phyloP scores from a whole-genome alignment of 2,888 invertebrate genomes.

The Erebia ligea region DNA sequence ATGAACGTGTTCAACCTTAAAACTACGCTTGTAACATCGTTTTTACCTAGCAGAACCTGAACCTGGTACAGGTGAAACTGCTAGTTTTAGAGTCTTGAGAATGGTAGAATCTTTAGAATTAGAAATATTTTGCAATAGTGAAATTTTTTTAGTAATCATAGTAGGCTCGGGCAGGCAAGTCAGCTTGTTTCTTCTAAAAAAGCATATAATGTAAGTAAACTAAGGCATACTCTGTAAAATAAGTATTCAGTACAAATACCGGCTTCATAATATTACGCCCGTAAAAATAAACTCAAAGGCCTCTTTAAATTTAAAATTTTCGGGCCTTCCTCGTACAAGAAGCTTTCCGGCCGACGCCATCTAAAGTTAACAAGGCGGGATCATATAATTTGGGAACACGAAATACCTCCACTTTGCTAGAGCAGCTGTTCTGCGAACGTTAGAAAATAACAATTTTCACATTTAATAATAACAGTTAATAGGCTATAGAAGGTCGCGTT shows the following conservation, averaged over 20 bases:
- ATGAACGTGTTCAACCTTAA: background rate
- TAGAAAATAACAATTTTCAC: slow-evolving; percentile 72
- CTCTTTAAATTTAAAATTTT: slow-evolving; percentile 39
- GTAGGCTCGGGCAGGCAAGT: too few species aligned
- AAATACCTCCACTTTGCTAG: slow-evolving; percentile 45
- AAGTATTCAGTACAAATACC: background rate
- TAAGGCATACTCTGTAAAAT: background rate
- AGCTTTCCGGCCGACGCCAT: slow-evolving; percentile 40
- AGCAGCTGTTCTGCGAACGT: slow-evolving; percentile 62
- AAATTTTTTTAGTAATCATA: too few species aligned
- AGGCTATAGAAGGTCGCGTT: slow-evolving; percentile 53
- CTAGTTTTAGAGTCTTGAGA: too few species aligned
- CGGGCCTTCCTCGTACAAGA: slow-evolving; percentile 25
- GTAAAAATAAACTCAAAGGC: slow-evolving; percentile 39
- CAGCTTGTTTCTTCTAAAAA: background rate
- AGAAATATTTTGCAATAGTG: too few species aligned
- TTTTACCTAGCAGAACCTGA: background rate
- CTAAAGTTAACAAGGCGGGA: slow-evolving; percentile 58
- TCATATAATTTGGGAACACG: slow-evolving; percentile 68
- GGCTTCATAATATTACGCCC: slow-evolving; percentile 19
- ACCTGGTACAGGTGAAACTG: too few species aligned
- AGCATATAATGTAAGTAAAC: background rate
- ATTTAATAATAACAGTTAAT: slow-evolving; percentile 63
- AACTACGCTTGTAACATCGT: background rate
- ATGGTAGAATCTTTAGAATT: too few species aligned